Conservation (phyloP, 2,888 invertebrate species). For the Trilocha varians region DNA sequence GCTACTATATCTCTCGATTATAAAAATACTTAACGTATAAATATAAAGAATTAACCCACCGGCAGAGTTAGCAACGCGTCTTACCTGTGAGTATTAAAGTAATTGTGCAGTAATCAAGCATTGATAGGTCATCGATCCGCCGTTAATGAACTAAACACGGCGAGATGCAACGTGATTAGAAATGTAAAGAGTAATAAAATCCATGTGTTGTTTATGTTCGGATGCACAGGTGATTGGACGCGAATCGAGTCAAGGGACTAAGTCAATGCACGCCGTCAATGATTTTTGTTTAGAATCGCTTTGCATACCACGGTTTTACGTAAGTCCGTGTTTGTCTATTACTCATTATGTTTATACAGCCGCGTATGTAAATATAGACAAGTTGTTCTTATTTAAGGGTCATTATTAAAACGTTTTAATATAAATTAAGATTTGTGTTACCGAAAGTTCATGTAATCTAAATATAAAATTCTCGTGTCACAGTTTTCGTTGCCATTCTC, state of each 20-base stretch:
- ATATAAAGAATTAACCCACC: no score
- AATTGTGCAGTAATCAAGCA: conserved; percentile 30
- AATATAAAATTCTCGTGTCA: no score
- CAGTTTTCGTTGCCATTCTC: no score
- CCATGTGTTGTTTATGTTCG: conserved; percentile 13
- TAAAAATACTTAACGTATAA: no score
- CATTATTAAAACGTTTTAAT: background rate
- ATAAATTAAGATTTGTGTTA: background rate
- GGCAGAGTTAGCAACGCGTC: no score
- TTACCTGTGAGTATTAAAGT: no score
- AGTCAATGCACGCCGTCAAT: conserved; percentile 3
- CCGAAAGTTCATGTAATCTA: no score
- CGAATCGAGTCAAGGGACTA: conserved; percentile 4
- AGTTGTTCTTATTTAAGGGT: background rate
- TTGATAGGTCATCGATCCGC: conserved; percentile 28
- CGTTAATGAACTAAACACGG: conserved; percentile 14
- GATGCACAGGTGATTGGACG: conserved; percentile 6
- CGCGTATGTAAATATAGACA: background rate
- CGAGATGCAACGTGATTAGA: conserved; percentile 13
- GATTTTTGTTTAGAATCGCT: background rate
- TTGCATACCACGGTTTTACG: background rate
- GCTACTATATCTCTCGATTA: no score
- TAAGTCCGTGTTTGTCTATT: background rate
- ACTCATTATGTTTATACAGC: background rate
- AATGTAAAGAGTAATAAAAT: conserved; percentile 10